Evolutionary conservation across 2,888 invertebrate genomes (phyloP), one percentile per base, ranked within the genome.

Genomic region (Apamea monoglypha): DNA sequence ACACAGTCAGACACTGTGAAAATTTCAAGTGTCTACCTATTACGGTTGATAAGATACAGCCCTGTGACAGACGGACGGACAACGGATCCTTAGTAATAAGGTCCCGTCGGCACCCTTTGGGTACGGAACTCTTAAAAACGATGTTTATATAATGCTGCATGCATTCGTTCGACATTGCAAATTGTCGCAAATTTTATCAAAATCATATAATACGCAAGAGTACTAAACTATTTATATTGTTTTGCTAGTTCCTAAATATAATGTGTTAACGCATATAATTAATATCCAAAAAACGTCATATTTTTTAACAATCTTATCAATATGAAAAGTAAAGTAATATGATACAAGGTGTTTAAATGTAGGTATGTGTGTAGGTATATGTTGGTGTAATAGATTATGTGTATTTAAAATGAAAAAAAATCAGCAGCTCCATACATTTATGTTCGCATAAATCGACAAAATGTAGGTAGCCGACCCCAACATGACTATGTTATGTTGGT

Each of bases 91-190:
- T 53, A 53, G 53, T 53, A 21, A n/a, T n/a, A n/a, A n/a, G 21
- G 3, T 53, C 53, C 25, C 25, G n/a, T 56, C n/a, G 56, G 56
- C n/a, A 56, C 12, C 56, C 25, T 56, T 56, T 56, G 56, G 56
- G 56, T 56, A 25, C 1, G 25, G 25, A 56, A 56, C n/a, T 25
- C 10, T 12, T 12, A 56, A 56, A 56, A 50, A 50, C 6, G 21
- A 50, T 21, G 50, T 50, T 21, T 21, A 50, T 44, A 56, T 36
- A n/a, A 53, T 0, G 2, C 0, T 53, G 32, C 18, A 12, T 25
- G 12, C 53, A 40, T 14, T 72, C 36, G 44, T 76, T 83, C 69
- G 84, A 80, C 32, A 32, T 80, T 53, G 36, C n/a, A 36, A 40
- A 44, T 56, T 61, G 36, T 21, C 25, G 7, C 6, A 21, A 36